Conservation (phyloP, 2,113 vertebrate species). For the Sylvia atricapilla region DNA sequence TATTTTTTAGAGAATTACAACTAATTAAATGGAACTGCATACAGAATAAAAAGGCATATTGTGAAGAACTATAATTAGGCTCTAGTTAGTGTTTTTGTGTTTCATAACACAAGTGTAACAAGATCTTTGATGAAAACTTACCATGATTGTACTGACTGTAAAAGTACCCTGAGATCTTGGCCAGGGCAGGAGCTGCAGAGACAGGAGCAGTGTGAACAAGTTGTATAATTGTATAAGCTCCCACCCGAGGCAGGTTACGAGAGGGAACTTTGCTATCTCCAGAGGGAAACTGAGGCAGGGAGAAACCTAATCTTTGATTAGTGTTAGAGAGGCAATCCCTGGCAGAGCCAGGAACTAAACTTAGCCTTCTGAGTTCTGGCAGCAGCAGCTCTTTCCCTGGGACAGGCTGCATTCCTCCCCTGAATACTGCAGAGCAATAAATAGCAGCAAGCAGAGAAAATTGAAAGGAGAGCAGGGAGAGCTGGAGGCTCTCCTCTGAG, state of each 20-base stretch:
- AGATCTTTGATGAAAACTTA: neutral
- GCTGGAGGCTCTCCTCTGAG: neutral
- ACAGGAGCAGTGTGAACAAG: neutral
- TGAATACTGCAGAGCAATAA: neutral
- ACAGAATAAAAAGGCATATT: neutral
- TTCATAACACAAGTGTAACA: neutral
- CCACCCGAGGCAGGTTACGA: neutral
- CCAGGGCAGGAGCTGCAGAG: neutral
- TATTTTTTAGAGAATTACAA: neutral
- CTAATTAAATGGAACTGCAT: neutral
- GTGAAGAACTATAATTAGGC: neutral
- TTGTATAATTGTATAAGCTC: neutral
- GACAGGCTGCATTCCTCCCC: conserved; percentile 47
- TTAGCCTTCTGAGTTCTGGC: neutral
- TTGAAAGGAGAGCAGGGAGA: neutral
- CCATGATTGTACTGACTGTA: neutral
- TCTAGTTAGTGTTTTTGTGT: neutral
- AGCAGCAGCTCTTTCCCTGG: neutral
- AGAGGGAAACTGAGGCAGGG: neutral
- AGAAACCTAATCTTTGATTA: neutral
- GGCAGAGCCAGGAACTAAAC: neutral
- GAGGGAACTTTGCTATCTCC: neutral
- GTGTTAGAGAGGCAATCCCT: neutral
- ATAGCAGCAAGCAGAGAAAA: neutral
- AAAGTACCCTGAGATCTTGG: fast-evolving